These are phyloP conservation scores for Sturnira hondurensis DNA, from an alignment of 2,113 vertebrate genomes.

Conservation along the genomic window DNA sequence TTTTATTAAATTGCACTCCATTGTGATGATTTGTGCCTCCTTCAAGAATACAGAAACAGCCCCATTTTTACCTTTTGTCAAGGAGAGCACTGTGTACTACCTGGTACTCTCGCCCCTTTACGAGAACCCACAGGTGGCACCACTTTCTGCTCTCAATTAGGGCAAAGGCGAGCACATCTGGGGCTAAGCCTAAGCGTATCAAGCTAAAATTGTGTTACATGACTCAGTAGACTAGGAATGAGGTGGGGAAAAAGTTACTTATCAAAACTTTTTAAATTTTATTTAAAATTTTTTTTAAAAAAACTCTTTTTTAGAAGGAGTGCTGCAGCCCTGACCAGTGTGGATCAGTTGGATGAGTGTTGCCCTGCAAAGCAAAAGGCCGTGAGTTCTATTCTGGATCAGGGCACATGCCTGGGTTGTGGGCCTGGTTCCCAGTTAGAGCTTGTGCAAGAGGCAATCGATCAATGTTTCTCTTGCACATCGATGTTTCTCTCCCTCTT, in stretches of 20 bases:
- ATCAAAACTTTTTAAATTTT: neutral
- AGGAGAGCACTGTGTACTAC: neutral
- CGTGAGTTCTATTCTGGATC: no score
- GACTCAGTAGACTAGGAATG: neutral
- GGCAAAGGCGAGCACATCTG: neutral
- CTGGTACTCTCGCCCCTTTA: neutral
- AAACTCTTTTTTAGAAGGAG: neutral
- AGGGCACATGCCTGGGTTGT: no score
- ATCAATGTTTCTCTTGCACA: no score
- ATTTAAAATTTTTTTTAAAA: no score
- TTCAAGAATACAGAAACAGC: neutral
- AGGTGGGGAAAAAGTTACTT: neutral
- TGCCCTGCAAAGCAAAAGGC: no score
- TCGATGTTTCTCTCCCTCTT: no score
- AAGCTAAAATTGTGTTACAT: neutral
- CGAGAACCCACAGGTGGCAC: neutral
- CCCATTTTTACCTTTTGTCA: neutral
- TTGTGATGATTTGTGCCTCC: neutral
- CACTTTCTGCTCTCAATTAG: neutral
- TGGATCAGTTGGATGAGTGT: no score
- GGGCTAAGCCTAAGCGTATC: neutral
- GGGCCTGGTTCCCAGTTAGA: no score
- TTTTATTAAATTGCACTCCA: neutral
- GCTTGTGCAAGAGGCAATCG: no score
- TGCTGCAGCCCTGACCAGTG: neutral